Evolutionary conservation across 2,797 vertebrate genomes (phyloP), one percentile per base, ranked within the genome.

Genomic region (Okamejei kenojei): DNA sequence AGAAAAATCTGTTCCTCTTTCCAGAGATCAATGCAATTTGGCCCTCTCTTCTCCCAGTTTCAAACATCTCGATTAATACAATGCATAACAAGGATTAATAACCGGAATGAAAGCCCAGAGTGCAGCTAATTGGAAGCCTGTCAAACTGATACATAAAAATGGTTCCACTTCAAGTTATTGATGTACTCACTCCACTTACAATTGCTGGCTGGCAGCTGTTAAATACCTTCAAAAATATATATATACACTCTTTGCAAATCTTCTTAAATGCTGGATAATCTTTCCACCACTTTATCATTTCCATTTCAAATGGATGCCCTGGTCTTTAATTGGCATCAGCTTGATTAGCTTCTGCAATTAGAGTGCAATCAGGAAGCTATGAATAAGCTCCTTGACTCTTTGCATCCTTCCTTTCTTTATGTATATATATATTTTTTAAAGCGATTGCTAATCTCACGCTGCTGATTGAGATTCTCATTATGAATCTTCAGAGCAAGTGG

Each of bases 331-430:
- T 95, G 94, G 93, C 94, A 58, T 78, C 93, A 93, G 93, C 74
- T 94, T 95, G 93, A 94, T 95, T 95, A 94, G 79, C 93, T 94
- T 65, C 95, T 38, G 63, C 93, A 68, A 94, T 93, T 95, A 94
- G 94, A 93, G 94, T 95, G 93, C 93, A 94, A 94, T 95, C 93
- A 95, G 94, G 79, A 94, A 93, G 21, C 1, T 45, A 93, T 95
- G 93, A 95, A 94, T 95, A 94, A 71, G 45, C 71, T 92, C 21
- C 45, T 23, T 71, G 10, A 74, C 68, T 58, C 32, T 88, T 38
- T 78, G 45, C 77, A 71, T 84, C 19, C 54, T 93, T 93, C 81
- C 74, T 94, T 93, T 54, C 45, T 54, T 90, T 93, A 93, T 79
- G 61, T 93, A 94, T 93, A 94, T 90, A 93, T 84, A 93, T 54